Conservation (phyloP, 2,888 invertebrate species). For the Spodoptera picta region DNA sequence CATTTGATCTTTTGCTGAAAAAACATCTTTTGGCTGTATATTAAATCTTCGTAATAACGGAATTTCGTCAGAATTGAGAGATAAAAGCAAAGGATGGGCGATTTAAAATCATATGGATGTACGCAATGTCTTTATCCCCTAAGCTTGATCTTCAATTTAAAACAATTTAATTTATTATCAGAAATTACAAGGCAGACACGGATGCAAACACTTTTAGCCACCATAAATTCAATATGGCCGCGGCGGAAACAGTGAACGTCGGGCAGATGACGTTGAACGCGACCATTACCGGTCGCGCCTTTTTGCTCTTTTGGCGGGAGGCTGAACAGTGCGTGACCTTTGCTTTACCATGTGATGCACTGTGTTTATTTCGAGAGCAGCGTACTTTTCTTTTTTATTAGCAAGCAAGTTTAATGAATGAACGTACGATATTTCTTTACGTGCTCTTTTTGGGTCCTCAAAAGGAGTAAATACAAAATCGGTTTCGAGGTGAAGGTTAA, state of each 20-base stretch:
- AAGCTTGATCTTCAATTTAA: slow-evolving; percentile 2
- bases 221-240: slow-evolving; percentile 70
- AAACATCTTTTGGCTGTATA: slow-evolving; percentile 5
- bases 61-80: no score
- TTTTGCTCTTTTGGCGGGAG: slow-evolving; percentile 73
- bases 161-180: slow-evolving; percentile 42
- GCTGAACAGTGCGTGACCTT: slow-evolving; percentile 53
- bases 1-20: slow-evolving; percentile 31
- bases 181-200: slow-evolving; percentile 40
- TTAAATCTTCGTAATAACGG: not conserved
- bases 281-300: slow-evolving; percentile 72
- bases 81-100: no score
- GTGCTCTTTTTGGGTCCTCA: not conserved
- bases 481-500: slow-evolving; percentile 19
- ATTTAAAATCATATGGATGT: no score
- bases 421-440: slow-evolving; percentile 5
- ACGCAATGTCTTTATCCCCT: not conserved
- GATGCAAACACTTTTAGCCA: slow-evolving; percentile 51
- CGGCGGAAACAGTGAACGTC: slow-evolving; percentile 69
- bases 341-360: slow-evolving; percentile 49
- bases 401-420: slow-evolving; percentile 22
- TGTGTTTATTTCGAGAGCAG: slow-evolving; percentile 50
- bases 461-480: slow-evolving; percentile 1
- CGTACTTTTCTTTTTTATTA: slow-evolving; percentile 28
- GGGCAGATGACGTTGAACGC: slow-evolving; percentile 60